Percentiles rank a stretch among this genome's conserved stretches.
These are phyloP conservation scores for Pachymerium ferrugineum DNA, from an alignment of 2,888 invertebrate genomes.

Conservation along the genomic window DNA sequence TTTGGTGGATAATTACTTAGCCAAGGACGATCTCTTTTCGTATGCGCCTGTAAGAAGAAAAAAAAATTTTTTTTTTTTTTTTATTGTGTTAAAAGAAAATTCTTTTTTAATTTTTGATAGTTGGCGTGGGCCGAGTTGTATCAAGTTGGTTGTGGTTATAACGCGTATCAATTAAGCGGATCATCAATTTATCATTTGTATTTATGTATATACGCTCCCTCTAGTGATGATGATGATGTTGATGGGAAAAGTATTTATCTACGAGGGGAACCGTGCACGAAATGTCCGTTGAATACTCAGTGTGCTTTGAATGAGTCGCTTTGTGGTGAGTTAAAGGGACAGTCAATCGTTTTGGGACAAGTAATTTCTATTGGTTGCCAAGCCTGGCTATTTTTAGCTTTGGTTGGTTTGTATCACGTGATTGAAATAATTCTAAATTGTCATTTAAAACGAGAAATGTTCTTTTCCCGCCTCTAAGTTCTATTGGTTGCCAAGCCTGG, in stretches of 20 bases:
- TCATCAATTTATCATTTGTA: not conserved
- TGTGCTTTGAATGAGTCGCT: not conserved
- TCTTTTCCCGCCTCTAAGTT: too few species aligned
- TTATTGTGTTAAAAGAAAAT: too few species aligned
- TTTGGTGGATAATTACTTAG: not conserved
- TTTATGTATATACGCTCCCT: not conserved
- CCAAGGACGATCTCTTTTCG: not conserved
- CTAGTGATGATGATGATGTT: not conserved
- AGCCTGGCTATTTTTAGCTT: too few species aligned
- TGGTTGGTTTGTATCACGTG: too few species aligned
- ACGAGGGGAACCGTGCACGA: not conserved
- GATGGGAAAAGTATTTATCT: not conserved
- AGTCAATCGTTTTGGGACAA: too few species aligned
- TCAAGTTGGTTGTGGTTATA: not conserved
- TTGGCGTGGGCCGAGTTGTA: not conserved
- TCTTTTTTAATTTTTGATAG: not conserved
- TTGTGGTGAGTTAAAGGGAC: slow-evolving; percentile 13
- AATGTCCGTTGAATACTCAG: not conserved
- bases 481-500: too few species aligned
- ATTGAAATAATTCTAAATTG: too few species aligned
- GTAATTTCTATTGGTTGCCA: too few species aligned
- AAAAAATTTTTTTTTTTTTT: not conserved
- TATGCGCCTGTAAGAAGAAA: not conserved
- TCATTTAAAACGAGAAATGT: too few species aligned
- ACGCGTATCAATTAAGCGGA: not conserved